These are phyloP conservation scores for Orchestes rusci DNA, from an alignment of 2,888 invertebrate species.

Conservation along the genomic window DNA sequence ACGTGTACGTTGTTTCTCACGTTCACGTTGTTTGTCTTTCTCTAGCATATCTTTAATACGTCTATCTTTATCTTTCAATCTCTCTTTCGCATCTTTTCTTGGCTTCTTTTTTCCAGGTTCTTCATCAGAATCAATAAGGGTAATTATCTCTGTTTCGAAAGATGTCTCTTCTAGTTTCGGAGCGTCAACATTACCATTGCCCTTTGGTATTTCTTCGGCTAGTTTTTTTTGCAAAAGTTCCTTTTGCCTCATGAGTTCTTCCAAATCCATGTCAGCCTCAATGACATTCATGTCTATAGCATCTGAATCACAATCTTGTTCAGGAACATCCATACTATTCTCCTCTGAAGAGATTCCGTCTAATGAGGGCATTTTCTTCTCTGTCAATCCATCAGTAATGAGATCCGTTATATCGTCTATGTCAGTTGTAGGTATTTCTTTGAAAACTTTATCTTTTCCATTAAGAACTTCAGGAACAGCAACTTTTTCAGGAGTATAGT, in stretches of 20 bases:
- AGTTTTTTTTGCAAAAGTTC: conserved; percentile 77
- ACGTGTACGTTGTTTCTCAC: conserved; percentile 17
- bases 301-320: conserved; percentile 61
- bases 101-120: conserved; percentile 39
- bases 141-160: conserved; percentile 54
- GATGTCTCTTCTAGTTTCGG: conserved; percentile 30
- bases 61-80: conserved; percentile 16
- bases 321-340: conserved; percentile 53
- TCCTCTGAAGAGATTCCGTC: conserved; percentile 60
- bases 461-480: background rate
- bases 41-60: conserved; percentile 17
- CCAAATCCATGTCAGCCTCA: conserved; percentile 80
- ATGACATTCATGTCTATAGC: conserved; percentile 64
- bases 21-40: conserved; percentile 18
- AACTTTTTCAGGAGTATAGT: background rate
- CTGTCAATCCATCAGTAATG: conserved; percentile 44
- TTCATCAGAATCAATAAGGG: conserved; percentile 56
- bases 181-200: conserved; percentile 14
- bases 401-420: conserved; percentile 46
- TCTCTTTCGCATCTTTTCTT: conserved; percentile 38
- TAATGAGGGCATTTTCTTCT: conserved; percentile 36
- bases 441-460: background rate
- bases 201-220: conserved; percentile 42
- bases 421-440: conserved; percentile 37
- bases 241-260: conserved; percentile 85